These are phyloP conservation scores for Norana najaformis DNA, from an alignment of 2,888 invertebrate genomes.

Conservation along the genomic window DNA sequence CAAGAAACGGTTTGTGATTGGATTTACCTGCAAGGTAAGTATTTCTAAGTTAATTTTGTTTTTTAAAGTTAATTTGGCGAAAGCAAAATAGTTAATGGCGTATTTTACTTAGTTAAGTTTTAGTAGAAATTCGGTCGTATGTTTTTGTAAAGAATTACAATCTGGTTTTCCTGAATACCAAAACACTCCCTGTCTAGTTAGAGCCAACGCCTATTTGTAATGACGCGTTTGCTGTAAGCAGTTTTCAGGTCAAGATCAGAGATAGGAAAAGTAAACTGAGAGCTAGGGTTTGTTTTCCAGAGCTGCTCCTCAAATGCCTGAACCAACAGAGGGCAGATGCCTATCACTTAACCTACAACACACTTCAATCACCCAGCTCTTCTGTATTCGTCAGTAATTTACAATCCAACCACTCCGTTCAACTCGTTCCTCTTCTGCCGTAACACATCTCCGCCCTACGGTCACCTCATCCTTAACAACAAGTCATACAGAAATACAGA, in stretches of 20 bases:
- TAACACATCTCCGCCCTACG: too few species aligned
- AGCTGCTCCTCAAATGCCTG: too few species aligned
- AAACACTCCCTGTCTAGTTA: not conserved
- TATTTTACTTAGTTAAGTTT: not conserved
- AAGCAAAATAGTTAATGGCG: not conserved
- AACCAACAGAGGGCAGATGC: too few species aligned
- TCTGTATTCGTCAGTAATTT: too few species aligned
- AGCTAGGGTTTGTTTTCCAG: not conserved
- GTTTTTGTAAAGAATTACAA: not conserved
- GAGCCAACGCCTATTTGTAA: not conserved
- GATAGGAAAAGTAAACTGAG: not conserved
- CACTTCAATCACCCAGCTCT: too few species aligned
- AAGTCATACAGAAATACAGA: too few species aligned
- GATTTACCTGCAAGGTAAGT: constrained; percentile 7
- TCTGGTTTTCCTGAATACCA: not conserved
- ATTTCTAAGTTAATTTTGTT: not conserved
- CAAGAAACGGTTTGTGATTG: not conserved
- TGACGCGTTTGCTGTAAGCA: not conserved
- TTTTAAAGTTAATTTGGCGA: not conserved
- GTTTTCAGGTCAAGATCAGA: not conserved
- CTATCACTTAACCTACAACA: too few species aligned
- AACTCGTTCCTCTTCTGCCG: too few species aligned
- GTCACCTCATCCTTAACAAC: too few species aligned
- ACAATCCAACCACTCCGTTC: too few species aligned
- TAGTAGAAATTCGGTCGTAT: not conserved